Conservation (phyloP, 2,888 invertebrate species). For the Hedya salicella region DNA sequence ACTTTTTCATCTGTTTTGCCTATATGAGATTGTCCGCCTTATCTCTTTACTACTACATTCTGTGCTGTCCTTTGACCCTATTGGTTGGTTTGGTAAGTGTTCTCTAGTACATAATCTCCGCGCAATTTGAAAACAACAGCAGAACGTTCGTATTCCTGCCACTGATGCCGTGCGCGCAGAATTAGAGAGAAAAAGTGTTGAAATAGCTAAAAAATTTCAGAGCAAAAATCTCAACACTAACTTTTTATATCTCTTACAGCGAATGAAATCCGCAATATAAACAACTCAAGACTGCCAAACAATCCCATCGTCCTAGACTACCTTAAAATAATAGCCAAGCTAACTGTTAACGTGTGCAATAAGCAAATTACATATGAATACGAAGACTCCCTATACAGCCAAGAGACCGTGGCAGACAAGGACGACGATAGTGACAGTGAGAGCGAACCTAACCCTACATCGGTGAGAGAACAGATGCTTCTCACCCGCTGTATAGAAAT, state of each 20-base stretch:
- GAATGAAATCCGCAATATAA: conserved; percentile 76
- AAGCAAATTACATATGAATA: conserved; percentile 76
- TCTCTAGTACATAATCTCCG: conserved; percentile 86
- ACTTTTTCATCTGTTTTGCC: too few relatives aligned
- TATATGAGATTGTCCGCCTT: too few relatives aligned
- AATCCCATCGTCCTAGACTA: conserved; percentile 75
- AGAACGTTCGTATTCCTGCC: conserved; percentile 82
- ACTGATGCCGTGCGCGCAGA: conserved; percentile 74
- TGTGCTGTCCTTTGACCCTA: conserved; percentile 87
- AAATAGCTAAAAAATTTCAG: too few relatives aligned
- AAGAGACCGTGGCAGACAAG: conserved; percentile 78
- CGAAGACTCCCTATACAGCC: conserved; percentile 77
- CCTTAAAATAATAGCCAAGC: conserved; percentile 75
- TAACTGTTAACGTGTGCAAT: conserved; percentile 75
- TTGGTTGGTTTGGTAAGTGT: conserved; percentile 87
- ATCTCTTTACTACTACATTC: conserved; percentile 88
- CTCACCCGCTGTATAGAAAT: conserved; percentile 86
- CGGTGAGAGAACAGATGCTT: conserved; percentile 75
- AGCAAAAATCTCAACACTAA: too few relatives aligned
- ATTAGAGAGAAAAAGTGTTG: too few relatives aligned
- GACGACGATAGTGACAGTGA: conserved; percentile 86
- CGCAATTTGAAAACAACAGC: conserved; percentile 79
- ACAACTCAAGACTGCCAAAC: conserved; percentile 84
- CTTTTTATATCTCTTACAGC: conserved; percentile 68
- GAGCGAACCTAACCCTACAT: conserved; percentile 77